Percentiles rank a stretch among this genome's conserved stretches.
Conservation (phyloP, 2,888 invertebrate genomes). For the Drosophila ustulata region DNA sequence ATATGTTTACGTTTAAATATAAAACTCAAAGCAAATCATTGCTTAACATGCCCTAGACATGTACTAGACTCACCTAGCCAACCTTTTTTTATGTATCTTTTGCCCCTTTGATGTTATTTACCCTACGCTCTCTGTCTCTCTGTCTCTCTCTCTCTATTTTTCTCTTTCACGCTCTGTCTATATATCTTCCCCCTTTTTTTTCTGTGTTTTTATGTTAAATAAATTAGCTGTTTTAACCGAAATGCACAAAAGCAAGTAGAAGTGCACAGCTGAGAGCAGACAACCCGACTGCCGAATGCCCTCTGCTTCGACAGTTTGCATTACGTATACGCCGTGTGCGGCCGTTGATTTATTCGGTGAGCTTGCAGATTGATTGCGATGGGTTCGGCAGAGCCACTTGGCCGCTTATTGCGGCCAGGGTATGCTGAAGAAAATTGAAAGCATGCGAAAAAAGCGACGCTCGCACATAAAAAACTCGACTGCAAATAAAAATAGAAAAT, state of each 20-base stretch:
- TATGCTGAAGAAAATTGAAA: slow-evolving; percentile 16
- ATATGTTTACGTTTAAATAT: slow-evolving; percentile 6
- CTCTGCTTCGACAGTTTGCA: neutral
- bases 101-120: slow-evolving; percentile 11
- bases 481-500: slow-evolving; percentile 59
- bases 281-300: slow-evolving; percentile 2
- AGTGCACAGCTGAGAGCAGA: neutral
- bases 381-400: slow-evolving; percentile 1
- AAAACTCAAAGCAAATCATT: slow-evolving; percentile 8
- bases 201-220: slow-evolving; percentile 41
- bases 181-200: neutral
- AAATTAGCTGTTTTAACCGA: slow-evolving; percentile 47
- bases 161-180: neutral
- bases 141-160: neutral
- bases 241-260: slow-evolving; percentile 21
- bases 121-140: neutral
- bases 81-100: slow-evolving; percentile 13
- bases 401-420: neutral
- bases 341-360: neutral
- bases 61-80: slow-evolving; percentile 21
- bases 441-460: slow-evolving; percentile 34
- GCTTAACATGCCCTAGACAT: slow-evolving; percentile 25
- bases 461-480: slow-evolving; percentile 50
- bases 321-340: neutral
- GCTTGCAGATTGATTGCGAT: neutral